Evolutionary conservation across 2,113 vertebrate genomes (phyloP), one percentile per base, ranked within the genome.

Genomic region (Sciurus niger): DNA sequence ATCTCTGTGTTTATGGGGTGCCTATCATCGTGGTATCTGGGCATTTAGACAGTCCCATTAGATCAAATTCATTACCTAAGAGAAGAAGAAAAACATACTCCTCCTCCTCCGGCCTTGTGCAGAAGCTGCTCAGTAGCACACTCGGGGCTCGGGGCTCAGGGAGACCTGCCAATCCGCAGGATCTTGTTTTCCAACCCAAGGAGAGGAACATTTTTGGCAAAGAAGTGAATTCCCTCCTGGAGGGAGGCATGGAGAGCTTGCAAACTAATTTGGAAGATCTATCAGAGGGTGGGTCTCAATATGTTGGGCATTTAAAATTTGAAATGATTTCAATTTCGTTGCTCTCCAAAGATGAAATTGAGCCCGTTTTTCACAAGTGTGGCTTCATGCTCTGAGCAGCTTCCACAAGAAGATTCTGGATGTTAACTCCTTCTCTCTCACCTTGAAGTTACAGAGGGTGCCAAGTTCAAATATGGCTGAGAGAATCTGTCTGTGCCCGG

Each of bases 31-130:
- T 67, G 84, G 94, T 97, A 97, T 98, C 98, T 93, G 96, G 93
- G 84, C 78, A 82, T 63, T 95, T 82, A 94, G 94, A 96, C 95
- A 94, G 93, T 73, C 83, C 89, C 95, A 97, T 97, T 98, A 98
- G 97, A 92, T 97, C 97, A 96, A 96, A 97, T 95, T 97, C 98
- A 97, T 97, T 96, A 94, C 84, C 72, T 48, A 40, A 90, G 95
- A 96, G 94, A 96, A 65, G 88, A 93, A 95, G 95, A 87, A 76
- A 91, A 89, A 48, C 90, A n/a, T 58, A 9, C 2, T 43, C 84
- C 77, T 85, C 92, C 74, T 95, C 92, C 74, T 95, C 91, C 65
- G 70, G 84, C 74, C 58, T 55, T 8, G 0, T n/a, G 51, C 37
- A 70, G 67, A 82, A 89, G 77, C 78, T 7, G 1, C 68, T 78